Evolutionary conservation across 2,888 invertebrate genomes (phyloP), one percentile per base, ranked within the genome.

Genomic region (Dasysyrphus albostriatus): DNA sequence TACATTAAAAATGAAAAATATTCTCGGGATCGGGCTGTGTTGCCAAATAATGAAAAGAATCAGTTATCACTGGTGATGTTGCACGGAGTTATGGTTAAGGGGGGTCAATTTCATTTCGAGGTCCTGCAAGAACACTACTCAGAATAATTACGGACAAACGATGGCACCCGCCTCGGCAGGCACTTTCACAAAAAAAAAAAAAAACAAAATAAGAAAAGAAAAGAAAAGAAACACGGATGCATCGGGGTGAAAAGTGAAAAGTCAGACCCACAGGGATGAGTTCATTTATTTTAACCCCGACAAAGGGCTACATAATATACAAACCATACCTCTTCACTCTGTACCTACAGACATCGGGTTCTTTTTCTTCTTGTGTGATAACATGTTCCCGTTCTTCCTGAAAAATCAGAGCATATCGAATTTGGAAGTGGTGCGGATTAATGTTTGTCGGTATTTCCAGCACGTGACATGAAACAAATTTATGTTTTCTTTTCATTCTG

Each of bases 1-100:
- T 78, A 83, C 87, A 87, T 87, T 87, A 87, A 87, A 87, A 83
- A 87, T 87, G 87, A 87, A 83, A 83, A 87, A 87, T 87, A 77
- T 61, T 59, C 70, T 16, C 70, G 70, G 8, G 3, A 56, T 74
- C 70, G 70, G 5, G 3, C 63, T 74, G 47, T 54, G 24, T 63
- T 58, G 82, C 82, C 67, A 54, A 29, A 61, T 67, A 29, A 61
- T 67, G 42, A 63, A 65, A 73, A 59, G 44, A 82, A 77, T 58
- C 70, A 65, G 34, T 67, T 80, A 39, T 61, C 81, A 39, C 6
- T 12, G 9, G 5, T 19, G 19, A 3, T 10, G n/a, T 2, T 4
- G 24, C 1, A n/a, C n/a, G 29, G 16, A 47, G 9, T 47, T 3
- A 8, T 65, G 73, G 82, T 65, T 16, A 76, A 76, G 78, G 70